Evolutionary conservation across 2,113 vertebrate genomes (phyloP).

Genomic region (Archocentrus centrarchus): DNA sequence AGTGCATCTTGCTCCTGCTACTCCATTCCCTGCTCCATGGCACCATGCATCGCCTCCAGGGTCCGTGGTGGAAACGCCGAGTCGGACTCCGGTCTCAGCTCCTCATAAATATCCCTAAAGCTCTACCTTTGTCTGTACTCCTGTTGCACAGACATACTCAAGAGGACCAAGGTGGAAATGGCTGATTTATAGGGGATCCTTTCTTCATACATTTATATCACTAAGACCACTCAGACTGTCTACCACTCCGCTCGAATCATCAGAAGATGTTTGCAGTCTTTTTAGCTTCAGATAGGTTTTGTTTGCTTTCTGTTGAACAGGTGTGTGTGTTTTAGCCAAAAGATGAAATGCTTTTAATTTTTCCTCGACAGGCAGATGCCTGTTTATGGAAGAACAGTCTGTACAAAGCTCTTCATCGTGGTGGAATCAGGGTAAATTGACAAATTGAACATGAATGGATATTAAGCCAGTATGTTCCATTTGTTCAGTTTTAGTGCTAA

Average conservation of each 20-base stretch:
- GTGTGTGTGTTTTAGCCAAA: slow-evolving; percentile 26
- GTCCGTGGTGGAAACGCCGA: slow-evolving; percentile 42
- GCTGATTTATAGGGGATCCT: background rate
- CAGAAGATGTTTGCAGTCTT: background rate
- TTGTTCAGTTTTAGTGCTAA: slow-evolving; percentile 18
- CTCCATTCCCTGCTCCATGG: slow-evolving; percentile 79
- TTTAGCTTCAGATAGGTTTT: background rate
- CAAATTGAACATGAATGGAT: background rate
- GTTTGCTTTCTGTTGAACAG: background rate
- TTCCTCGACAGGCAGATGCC: background rate
- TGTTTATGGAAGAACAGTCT: background rate
- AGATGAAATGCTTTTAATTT: background rate
- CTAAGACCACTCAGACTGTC: background rate
- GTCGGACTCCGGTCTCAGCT: slow-evolving; percentile 79
- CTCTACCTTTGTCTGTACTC: background rate
- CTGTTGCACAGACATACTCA: background rate
- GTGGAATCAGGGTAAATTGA: background rate
- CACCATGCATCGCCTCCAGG: slow-evolving; percentile 53
- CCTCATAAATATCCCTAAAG: slow-evolving; percentile 56
- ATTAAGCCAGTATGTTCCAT: slow-evolving; percentile 19
- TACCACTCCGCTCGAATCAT: background rate
- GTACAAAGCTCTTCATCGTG: background rate
- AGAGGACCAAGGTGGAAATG: background rate
- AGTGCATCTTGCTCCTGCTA: slow-evolving; percentile 86
- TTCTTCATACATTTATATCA: background rate